phyloP scores from a whole-genome alignment of 2,113 vertebrate genomes.

The Elaphurus davidianus region DNA sequence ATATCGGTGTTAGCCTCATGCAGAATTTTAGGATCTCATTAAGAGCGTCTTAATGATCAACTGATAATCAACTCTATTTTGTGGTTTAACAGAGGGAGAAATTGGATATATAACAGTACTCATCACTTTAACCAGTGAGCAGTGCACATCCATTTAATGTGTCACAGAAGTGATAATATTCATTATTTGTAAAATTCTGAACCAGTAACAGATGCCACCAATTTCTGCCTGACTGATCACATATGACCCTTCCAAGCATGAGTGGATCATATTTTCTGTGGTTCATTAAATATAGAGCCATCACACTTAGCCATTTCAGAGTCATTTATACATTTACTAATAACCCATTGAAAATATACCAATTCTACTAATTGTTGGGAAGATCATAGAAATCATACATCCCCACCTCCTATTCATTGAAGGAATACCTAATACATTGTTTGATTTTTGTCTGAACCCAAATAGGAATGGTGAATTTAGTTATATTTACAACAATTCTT shows the following conservation, averaged over 20 bases:
- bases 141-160: slow-evolving; percentile 55
- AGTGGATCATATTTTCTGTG: slow-evolving; percentile 47
- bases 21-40: slow-evolving; percentile 20
- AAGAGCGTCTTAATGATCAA: slow-evolving; percentile 13
- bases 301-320: slow-evolving; percentile 52
- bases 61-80: slow-evolving; percentile 26
- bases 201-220: slow-evolving; percentile 62
- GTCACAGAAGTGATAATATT: slow-evolving; percentile 43
- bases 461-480: not conserved
- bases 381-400: not conserved
- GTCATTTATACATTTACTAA: slow-evolving; percentile 65
- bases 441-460: slow-evolving; percentile 17
- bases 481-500: not conserved
- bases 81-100: slow-evolving; percentile 42
- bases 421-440: not conserved
- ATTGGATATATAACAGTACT: slow-evolving; percentile 35
- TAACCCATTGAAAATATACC: slow-evolving; percentile 63
- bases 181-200: slow-evolving; percentile 57
- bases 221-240: slow-evolving; percentile 62
- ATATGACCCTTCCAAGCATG: slow-evolving; percentile 62
- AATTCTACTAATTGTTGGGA: slow-evolving; percentile 10
- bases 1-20: not conserved
- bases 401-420: not conserved
- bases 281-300: slow-evolving; percentile 63
- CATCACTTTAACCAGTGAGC: slow-evolving; percentile 41